Base-by-base conservation (phyloP, 2,797 vertebrate genomes). In the Phalloptychus januarius region DNA sequence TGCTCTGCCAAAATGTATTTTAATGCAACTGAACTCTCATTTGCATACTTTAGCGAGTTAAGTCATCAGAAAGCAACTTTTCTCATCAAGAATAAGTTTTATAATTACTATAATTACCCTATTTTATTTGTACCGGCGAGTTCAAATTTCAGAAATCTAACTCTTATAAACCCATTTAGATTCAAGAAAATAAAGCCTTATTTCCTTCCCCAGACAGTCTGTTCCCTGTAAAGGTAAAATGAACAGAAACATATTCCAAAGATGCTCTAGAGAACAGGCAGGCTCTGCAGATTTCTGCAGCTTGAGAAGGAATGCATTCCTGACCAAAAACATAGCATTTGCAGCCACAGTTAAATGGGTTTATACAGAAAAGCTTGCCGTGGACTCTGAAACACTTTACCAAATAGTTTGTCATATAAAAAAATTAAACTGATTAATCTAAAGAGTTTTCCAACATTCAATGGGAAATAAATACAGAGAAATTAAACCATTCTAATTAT, bases 361-460 rank as follows among this genome's bases (percentile, higher is more conserved):
- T 54, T 12, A 54, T 11, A 11, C 52, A 54, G 52, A 54, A 54
- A n/a, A n/a, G 52, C 52, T 54, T 52, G 23, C 94, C 94, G 95
- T 96, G 25, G 96, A 95, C 86, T 61, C 69, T 92, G 82, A 89
- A 94, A 75, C 20, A 10, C 48, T 50, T 23, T 23, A 50, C 48
- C 48, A 50, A 8, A 61, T 61, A 61, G 31, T 61, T 33, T 33
- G 31, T 33, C 0, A 33, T 33, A 1, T 33, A 16, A 33, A 31
- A 61, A 61, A 33, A 18, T 61, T 16, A 33, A 33, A 33, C 28
- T 61, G 15, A 61, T n/a, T 31, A 33, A 61, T 33, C 15, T 12
- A 18, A 33, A 31, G 50, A 15, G 28, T 33, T 61, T 58, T 61
- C 10, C 28, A 28, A 61, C 15, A 18, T 16, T 33, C 31, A 61